phyloP scores from a whole-genome alignment of 1,140 invertebrate genomes.

The Asbolus verrucosus region DNA sequence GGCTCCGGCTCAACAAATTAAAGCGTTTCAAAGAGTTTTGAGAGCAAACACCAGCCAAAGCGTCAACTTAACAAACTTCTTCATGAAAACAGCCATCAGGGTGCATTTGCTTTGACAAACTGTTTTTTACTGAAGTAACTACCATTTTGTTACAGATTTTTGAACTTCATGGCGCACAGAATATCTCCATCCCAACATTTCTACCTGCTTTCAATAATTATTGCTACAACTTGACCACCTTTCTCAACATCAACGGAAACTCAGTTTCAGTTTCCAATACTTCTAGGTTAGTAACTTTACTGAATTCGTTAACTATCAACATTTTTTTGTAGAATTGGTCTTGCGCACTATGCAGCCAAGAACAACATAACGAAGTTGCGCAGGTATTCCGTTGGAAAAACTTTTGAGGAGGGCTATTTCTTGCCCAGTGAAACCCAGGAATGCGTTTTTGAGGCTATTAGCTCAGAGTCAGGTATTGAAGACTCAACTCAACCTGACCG shows the following conservation, averaged over 20 bases:
- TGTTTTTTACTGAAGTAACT: too few species aligned
- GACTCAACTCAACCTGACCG: too few species aligned
- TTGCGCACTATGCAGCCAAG: background rate
- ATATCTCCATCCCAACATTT: slow-evolving; percentile 8
- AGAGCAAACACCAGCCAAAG: background rate
- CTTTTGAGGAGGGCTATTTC: slow-evolving; percentile 3
- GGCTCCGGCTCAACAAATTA: background rate
- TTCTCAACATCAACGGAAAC: slow-evolving; percentile 7
- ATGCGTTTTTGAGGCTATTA: slow-evolving; percentile 3
- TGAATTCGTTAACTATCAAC: too few species aligned
- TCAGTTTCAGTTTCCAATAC: background rate
- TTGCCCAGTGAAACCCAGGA: slow-evolving; percentile 3
- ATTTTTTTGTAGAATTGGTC: slow-evolving; percentile 11
- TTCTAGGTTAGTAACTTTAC: slow-evolving; percentile 8
- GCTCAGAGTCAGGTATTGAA: background rate
- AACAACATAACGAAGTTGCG: background rate
- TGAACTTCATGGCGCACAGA: slow-evolving; percentile 7
- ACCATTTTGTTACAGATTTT: background rate
- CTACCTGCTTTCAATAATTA: background rate
- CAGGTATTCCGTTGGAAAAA: background rate
- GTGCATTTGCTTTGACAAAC: background rate
- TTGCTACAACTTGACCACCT: background rate
- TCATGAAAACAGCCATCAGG: background rate
- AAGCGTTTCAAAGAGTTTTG: background rate
- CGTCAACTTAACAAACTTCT: background rate